Conservation (phyloP, 2,797 vertebrate genomes). For the Rhinichthys osculus region DNA sequence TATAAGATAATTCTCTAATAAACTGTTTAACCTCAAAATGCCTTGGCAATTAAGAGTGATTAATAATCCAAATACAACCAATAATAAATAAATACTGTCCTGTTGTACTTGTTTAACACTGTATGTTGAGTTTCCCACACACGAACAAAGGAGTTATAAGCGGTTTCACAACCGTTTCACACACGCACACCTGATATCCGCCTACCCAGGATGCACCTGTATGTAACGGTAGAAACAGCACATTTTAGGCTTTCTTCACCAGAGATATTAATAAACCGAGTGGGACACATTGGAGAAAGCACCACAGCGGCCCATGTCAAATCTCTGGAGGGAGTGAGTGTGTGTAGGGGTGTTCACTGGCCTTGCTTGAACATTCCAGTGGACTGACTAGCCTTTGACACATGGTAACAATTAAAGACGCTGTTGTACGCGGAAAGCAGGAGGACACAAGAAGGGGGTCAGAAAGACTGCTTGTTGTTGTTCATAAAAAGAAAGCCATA, state of each 20-base stretch:
- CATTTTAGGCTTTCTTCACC: slow-evolving; percentile 13
- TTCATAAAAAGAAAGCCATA: neutral
- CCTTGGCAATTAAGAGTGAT: neutral
- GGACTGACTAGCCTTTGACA: slow-evolving; percentile 74
- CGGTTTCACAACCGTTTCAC: slow-evolving; percentile 5
- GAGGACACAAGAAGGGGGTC: slow-evolving; percentile 38
- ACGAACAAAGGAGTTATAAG: neutral
- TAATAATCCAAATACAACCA: neutral
- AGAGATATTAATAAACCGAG: slow-evolving; percentile 23
- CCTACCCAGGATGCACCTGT: slow-evolving; percentile 45
- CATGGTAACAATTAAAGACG: slow-evolving; percentile 78
- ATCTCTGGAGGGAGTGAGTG: slow-evolving; percentile 41
- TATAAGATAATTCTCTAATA: neutral
- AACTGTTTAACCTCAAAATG: neutral
- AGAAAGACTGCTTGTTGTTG: slow-evolving; percentile 9
- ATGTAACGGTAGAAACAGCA: neutral
- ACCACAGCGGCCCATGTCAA: neutral
- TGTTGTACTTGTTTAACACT: neutral
- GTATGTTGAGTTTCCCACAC: slow-evolving; percentile 18
- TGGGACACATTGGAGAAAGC: slow-evolving; percentile 23
- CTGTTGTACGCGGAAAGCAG: slow-evolving; percentile 55
- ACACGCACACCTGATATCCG: slow-evolving; percentile 33
- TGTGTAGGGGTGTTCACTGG: slow-evolving; percentile 58
- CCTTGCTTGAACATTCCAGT: slow-evolving; percentile 73
- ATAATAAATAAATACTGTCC: neutral